Base-by-base conservation (phyloP, 2,113 vertebrate species). In the Salvator merianae region DNA sequence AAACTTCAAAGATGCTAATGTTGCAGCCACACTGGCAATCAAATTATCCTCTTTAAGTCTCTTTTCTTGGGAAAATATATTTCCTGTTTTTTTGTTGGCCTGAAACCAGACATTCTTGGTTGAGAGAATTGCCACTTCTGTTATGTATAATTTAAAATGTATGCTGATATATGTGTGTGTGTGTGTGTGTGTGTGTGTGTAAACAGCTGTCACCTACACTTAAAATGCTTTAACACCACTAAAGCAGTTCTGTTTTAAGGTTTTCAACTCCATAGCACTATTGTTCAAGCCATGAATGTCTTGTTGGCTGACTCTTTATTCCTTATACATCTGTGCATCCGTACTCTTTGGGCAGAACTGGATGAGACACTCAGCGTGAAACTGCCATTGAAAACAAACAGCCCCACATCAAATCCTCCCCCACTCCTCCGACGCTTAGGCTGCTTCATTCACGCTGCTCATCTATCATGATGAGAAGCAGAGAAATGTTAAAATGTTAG, bases 251-350 rank as follows among this genome's bases (percentile, higher is more conserved):
- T 63, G 63, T 79, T 87, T 75, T 59, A 84, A 75, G 7, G 16
- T 87, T 90, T 91, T 82, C 62, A 88, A 53, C 70, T 82, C 80
- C 59, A 18, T 75, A 77, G 47, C 1, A 12, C 65, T 73, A 86
- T 74, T 78, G 73, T 83, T 84, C 83, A 80, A 79, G 87, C 84
- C 88, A 71, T 87, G 90, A 53, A 83, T 88, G 87, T 86, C 36
- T 65, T 43, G 77, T 79, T 65, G 87, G 43, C 82, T 88, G 59
- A 72, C 0, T 0, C 75, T 28, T 83, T 24, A 72, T 82, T 69
- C 72, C 30, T 34, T 8, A 28, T 16, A 43, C 47, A 76, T 82
- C 74, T 77, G 1, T 69, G 70, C 63, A 62, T 83, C 43, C 72
- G 40, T 26, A 79, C 0, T 84, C 65, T 87, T 82, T 66, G 86